Percentiles rank a stretch among this genome's conserved stretches.
Evolutionary conservation across 2,888 invertebrate genomes (phyloP).

Genomic region (Amphipyra berbera): DNA sequence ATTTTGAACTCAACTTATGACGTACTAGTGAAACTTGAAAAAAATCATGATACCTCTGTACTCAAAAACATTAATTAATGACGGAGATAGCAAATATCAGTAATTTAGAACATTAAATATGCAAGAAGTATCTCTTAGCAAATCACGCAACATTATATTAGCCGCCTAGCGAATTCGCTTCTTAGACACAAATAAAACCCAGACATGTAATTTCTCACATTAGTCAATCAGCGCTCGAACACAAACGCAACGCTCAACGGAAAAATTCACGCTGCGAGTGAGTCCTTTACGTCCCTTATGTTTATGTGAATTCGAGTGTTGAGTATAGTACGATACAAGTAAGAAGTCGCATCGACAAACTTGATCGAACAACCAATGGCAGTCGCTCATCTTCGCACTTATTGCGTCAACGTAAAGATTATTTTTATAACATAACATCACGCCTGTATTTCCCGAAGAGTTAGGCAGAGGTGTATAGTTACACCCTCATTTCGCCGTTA

Average conservation of each 20-base stretch:
- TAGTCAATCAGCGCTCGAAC: background rate
- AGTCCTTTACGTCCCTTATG: too few species aligned
- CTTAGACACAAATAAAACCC: slow-evolving; percentile 1
- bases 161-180: slow-evolving; percentile 19
- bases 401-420: too few species aligned
- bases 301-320: too few species aligned
- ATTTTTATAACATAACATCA: too few species aligned
- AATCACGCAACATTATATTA: slow-evolving; percentile 8
- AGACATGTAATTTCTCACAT: background rate
- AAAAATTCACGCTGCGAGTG: background rate
- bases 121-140: background rate
- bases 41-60: background rate
- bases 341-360: too few species aligned
- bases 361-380: too few species aligned
- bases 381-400: too few species aligned
- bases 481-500: too few species aligned
- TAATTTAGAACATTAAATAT: background rate
- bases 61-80: background rate
- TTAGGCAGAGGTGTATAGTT: too few species aligned
- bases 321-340: too few species aligned
- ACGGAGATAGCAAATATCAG: background rate
- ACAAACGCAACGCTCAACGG: background rate
- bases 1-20: slow-evolving; percentile 30
- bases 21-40: slow-evolving; percentile 16
- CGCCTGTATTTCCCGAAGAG: too few species aligned